These are phyloP conservation scores for Dascyllus trimaculatus DNA, from an alignment of 2,113 vertebrate genomes.

Conservation along the genomic window DNA sequence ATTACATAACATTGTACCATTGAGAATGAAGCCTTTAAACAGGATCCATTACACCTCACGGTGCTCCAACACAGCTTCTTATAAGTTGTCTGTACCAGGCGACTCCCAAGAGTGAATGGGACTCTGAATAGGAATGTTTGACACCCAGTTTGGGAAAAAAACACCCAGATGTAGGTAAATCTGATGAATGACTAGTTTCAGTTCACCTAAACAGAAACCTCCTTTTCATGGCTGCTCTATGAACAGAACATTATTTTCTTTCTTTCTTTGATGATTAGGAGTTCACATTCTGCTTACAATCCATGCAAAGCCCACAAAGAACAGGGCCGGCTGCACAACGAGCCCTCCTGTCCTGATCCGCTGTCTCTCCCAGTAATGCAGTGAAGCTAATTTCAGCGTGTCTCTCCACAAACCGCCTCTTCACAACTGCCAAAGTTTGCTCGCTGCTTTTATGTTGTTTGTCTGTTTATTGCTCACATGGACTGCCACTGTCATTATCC, in stretches of 20 bases:
- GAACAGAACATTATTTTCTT: no score
- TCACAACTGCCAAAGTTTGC: background rate
- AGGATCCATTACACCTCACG: background rate
- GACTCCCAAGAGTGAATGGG: conserved; percentile 3
- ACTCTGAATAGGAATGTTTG: no score
- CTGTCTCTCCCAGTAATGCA: background rate
- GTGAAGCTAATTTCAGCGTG: background rate
- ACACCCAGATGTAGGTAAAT: no score
- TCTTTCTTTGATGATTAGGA: background rate
- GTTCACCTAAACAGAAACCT: no score
- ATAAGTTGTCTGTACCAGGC: background rate
- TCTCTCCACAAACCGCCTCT: background rate
- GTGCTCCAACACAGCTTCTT: no score
- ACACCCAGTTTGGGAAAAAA: background rate
- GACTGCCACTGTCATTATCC: background rate
- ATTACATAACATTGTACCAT: background rate
- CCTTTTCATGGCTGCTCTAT: no score
- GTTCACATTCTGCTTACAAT: background rate
- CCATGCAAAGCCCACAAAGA: background rate
- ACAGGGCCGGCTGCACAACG: background rate
- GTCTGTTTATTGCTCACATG: background rate
- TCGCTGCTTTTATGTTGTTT: background rate
- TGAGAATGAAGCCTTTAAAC: background rate
- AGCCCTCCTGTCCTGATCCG: background rate
- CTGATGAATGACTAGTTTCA: background rate